phyloP scores from a whole-genome alignment of 2,113 vertebrate species.

The Psephotus haematonotus region DNA sequence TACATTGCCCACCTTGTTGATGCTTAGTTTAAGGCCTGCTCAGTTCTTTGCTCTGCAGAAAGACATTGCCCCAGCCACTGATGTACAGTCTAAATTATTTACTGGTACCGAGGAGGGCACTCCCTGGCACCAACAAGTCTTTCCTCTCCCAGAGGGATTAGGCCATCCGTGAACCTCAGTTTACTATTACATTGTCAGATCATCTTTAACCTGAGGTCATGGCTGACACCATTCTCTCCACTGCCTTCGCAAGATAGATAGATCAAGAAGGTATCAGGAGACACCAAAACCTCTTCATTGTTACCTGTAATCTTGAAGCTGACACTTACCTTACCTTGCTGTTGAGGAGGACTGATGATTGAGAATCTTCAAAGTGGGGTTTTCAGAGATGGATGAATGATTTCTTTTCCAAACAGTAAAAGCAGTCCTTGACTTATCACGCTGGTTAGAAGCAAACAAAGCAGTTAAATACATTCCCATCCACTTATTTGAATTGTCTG shows the following conservation, averaged over 20 bases:
- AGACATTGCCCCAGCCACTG: neutral
- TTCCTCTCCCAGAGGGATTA: neutral
- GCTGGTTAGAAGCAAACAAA: neutral
- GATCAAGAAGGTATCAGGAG: neutral
- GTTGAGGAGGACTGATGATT: neutral
- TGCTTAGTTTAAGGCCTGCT: neutral
- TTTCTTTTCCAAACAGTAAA: neutral
- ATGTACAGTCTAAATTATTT: neutral
- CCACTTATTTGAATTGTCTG: neutral
- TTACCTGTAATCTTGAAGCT: neutral
- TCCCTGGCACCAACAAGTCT: neutral
- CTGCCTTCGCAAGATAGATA: neutral
- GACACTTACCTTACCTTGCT: neutral
- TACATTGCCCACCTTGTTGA: neutral
- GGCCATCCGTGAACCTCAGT: neutral
- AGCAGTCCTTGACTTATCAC: neutral
- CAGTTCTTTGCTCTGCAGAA: neutral
- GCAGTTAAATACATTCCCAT: neutral
- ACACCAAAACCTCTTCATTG: neutral
- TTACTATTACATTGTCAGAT: neutral
- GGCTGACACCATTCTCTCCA: neutral
- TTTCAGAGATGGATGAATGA: neutral
- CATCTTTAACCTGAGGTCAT: neutral
- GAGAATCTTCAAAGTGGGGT: neutral
- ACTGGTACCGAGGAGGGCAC: rapidly evolving